phyloP scores from a whole-genome alignment of 2,888 invertebrate species.

The Orthosia gracilis region DNA sequence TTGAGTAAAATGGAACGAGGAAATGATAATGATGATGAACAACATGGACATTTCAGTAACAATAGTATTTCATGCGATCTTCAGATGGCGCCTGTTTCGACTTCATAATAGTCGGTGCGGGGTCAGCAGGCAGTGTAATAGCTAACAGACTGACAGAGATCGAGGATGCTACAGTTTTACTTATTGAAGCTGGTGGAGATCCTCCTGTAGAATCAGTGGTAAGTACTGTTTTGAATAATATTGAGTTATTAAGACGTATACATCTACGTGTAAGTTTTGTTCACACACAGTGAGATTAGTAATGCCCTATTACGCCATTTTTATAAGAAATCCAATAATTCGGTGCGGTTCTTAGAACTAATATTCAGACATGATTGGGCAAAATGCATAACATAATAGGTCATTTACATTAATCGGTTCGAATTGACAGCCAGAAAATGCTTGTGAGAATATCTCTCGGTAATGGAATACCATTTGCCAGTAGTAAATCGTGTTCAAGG shows the following conservation, averaged over 20 bases:
- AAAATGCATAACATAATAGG: conserved; percentile 1
- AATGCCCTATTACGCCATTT: neutral
- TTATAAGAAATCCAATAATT: neutral
- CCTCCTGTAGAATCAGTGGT: conserved; percentile 60
- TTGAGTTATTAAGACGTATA: too few relatives aligned
- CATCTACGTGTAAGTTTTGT: neutral
- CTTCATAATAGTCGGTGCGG: conserved; percentile 91
- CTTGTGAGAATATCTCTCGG: too few relatives aligned
- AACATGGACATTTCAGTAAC: neutral
- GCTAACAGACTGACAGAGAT: conserved; percentile 90
- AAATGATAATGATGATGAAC: neutral
- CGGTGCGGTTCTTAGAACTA: neutral
- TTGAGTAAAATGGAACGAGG: neutral
- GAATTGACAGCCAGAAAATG: neutral
- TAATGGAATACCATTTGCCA: neutral
- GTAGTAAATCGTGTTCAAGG: too few relatives aligned
- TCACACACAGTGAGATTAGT: neutral
- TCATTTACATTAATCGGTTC: conserved; percentile 1
- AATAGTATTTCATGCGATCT: neutral
- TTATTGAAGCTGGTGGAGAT: conserved; percentile 90
- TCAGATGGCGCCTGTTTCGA: conserved; percentile 82
- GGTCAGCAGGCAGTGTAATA: conserved; percentile 91
- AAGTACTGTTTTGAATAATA: neutral
- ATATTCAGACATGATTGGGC: neutral
- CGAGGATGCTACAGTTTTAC: conserved; percentile 74